phyloP scores from a whole-genome alignment of 2,113 vertebrate genomes.

The Pithys albifrons region DNA sequence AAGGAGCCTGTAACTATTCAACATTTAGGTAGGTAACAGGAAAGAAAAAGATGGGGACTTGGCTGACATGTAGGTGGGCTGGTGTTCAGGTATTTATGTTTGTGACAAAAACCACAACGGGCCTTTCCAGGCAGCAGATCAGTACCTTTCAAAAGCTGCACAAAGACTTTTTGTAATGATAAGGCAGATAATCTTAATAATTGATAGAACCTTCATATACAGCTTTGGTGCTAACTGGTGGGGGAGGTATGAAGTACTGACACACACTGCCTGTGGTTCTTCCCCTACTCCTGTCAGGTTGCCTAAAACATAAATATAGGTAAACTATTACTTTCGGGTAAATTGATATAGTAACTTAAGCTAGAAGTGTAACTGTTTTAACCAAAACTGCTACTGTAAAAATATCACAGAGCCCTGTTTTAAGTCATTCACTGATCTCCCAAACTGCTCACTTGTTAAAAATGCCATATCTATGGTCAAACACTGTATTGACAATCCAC shows the following conservation, averaged over 20 bases:
- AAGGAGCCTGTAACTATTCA: neutral
- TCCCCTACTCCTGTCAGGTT: neutral
- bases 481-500: neutral
- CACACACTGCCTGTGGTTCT: neutral
- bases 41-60: neutral
- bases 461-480: fast-evolving
- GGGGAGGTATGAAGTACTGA: neutral
- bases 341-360: neutral
- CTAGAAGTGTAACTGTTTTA: neutral
- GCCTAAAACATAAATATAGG: neutral
- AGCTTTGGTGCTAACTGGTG: neutral
- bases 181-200: neutral
- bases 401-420: neutral
- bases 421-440: neutral
- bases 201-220: neutral
- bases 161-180: neutral
- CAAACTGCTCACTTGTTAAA: neutral
- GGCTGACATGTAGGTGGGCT: neutral
- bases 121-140: neutral
- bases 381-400: neutral
- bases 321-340: neutral
- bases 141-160: neutral
- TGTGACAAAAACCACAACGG: neutral
- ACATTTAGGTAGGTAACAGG: neutral
- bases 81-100: neutral